A percentile compares a stretch with the other conserved stretches of the same genome.
Evolutionary conservation across 2,113 vertebrate genomes (phyloP).

Genomic region (Psilopogon haemacephalus): DNA sequence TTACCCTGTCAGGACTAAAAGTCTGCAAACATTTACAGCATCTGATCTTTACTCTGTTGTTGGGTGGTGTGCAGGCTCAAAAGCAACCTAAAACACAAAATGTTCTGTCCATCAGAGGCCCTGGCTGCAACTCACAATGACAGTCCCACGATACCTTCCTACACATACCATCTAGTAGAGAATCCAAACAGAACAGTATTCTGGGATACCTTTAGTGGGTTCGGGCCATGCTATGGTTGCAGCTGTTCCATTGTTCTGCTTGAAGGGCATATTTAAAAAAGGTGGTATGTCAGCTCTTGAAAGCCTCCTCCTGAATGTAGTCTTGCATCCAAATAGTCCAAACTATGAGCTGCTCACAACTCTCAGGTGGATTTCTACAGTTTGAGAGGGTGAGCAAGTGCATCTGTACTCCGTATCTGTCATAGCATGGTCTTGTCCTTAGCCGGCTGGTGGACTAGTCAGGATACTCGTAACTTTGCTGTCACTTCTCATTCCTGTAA

Average conservation of each 20-base stretch:
- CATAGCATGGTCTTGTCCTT: neutral
- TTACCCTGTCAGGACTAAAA: neutral
- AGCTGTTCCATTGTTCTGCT: neutral
- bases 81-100: neutral
- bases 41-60: neutral
- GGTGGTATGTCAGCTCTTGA: neutral
- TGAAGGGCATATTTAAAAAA: neutral
- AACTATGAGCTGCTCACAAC: neutral
- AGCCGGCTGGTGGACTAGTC: neutral
- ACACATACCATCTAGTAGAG: neutral
- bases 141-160: neutral
- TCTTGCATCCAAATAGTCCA: neutral
- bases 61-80: neutral
- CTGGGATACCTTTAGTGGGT: neutral
- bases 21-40: neutral
- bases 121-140: neutral
- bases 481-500: neutral
- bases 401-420: neutral
- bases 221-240: neutral
- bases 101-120: neutral
- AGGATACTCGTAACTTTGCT: neutral
- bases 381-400: neutral
- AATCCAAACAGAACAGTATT: neutral
- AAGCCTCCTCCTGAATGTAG: neutral
- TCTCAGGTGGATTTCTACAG: neutral